Percentiles rank a stretch among this genome's conserved stretches.
Evolutionary conservation across 1,140 invertebrate genomes (phyloP).

Genomic region (Anadara kagoshimensis): DNA sequence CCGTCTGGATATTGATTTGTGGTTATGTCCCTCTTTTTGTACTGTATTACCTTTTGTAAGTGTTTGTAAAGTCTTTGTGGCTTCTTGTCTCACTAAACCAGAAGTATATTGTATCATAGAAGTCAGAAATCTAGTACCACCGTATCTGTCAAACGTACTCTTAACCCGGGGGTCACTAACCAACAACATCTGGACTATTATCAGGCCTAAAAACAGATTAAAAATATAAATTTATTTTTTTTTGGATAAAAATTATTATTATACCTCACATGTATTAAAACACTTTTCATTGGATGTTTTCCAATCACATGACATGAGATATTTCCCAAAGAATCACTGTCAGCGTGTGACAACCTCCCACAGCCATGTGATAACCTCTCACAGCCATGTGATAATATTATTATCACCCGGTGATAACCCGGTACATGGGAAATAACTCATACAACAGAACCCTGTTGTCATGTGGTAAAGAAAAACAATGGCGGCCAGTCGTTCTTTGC

Average conservation of each 20-base stretch:
- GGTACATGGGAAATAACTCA: too few relatives aligned
- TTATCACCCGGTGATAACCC: too few relatives aligned
- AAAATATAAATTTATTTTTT: neutral
- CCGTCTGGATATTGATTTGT: too few relatives aligned
- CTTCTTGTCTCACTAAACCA: slow-evolving; percentile 39
- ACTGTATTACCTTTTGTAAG: slow-evolving; percentile 34
- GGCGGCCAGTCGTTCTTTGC: neutral
- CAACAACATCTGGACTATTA: slow-evolving; percentile 45
- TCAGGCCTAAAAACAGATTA: slow-evolving; percentile 40
- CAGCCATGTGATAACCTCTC: too few relatives aligned
- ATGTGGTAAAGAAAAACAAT: neutral
- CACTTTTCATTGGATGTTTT: too few relatives aligned
- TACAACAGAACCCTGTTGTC: neutral
- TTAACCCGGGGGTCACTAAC: slow-evolving; percentile 42
- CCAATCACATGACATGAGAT: too few relatives aligned
- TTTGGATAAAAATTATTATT: neutral
- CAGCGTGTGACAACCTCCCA: too few relatives aligned
- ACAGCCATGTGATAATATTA: too few relatives aligned
- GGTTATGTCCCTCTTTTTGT: too few relatives aligned
- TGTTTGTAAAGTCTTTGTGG: slow-evolving; percentile 39
- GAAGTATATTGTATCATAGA: slow-evolving; percentile 33
- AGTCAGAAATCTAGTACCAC: slow-evolving; percentile 45
- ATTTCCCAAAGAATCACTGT: too few relatives aligned
- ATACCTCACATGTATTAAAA: neutral
- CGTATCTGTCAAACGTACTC: slow-evolving; percentile 46